Evolutionary conservation across 2,888 invertebrate genomes (phyloP).

Genomic region (Latrodectus elegans): DNA sequence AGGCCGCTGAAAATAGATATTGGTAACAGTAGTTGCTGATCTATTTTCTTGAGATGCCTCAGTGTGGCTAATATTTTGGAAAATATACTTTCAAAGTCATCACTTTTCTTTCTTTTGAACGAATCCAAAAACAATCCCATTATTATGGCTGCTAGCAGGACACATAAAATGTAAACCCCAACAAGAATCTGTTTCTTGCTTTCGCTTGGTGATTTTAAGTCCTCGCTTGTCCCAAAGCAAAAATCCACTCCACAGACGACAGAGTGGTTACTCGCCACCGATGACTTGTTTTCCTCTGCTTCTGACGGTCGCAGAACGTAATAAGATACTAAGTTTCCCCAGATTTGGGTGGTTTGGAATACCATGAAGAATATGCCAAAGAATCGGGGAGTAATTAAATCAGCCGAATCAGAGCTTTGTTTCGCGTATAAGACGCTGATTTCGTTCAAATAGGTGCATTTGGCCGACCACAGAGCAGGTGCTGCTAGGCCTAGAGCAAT

Average conservation of each 20-base stretch:
- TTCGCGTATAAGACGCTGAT: conserved; percentile 93
- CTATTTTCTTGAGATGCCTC: conserved; percentile 88
- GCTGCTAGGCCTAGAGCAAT: conserved; percentile 93
- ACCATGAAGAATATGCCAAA: conserved; percentile 99
- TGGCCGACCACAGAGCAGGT: conserved; percentile 99
- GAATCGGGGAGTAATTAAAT: conserved; percentile 95
- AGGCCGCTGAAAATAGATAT: conserved; percentile 97
- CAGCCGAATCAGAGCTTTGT: conserved; percentile 77
- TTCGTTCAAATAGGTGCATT: conserved; percentile 96
- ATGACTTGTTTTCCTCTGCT: no score
- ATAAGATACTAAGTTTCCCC: conserved; percentile 96
- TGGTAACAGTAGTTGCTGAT: conserved; percentile 93
- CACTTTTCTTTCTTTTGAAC: conserved; percentile 78
- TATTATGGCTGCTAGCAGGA: conserved; percentile 88
- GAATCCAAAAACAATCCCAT: conserved; percentile 93
- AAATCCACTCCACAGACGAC: conserved; percentile 60
- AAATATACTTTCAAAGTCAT: neutral
- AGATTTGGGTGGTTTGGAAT: conserved; percentile 96
- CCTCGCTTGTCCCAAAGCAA: conserved; percentile 74
- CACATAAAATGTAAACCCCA: conserved; percentile 90
- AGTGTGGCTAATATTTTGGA: conserved; percentile 84
- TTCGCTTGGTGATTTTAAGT: conserved; percentile 87
- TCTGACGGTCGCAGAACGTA: conserved; percentile 71
- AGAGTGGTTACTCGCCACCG: neutral
- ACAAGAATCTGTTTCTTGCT: conserved; percentile 91